Evolutionary conservation across 2,888 invertebrate genomes (phyloP), one percentile per base, ranked within the genome.

Genomic region (Heteromurus nitidus): DNA sequence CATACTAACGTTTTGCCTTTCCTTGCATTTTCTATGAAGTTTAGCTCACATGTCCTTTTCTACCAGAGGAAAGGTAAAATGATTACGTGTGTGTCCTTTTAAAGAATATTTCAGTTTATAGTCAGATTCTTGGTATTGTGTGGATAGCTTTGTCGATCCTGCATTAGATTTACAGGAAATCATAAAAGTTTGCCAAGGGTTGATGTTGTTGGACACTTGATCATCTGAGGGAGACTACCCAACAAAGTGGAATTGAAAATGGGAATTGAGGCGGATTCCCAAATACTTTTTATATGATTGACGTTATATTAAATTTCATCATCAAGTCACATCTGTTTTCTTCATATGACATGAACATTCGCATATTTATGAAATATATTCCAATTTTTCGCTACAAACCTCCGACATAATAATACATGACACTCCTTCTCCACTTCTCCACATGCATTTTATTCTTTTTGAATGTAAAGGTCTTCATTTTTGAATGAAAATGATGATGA

Each of bases 281-380:
- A 68, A 68, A 53, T 16, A n/a, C n/a, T n/a, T n/a, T n/a, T n/a
- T n/a, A n/a, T n/a, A 28, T 68, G 68, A 68, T 68, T 47, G 68
- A 68, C 68, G 50, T 67, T 22, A 50, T 44, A 50, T 68, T 30
- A 68, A 30, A 28, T 68, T 68, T 68, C 68, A 50, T 68, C 42
- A 22, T 13, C 50, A 50, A 62, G 31, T 31, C 62, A 62, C 62
- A 62, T 62, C 31, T 62, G n/a, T 31, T 62, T 31, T 20, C 44
- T 24, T 47, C n/a, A 13, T 36, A n/a, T 47, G 47, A 47, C 47
- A n/a, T 5, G 3, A n/a, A n/a, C 3, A 47, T 16, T 47, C 36
- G n/a, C 47, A 47, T n/a, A n/a, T n/a, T n/a, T n/a, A n/a, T n/a
- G n/a, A n/a, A n/a, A n/a, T n/a, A n/a, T n/a, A n/a, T 36, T 36